Conservation (phyloP, 1,140 invertebrate species). For the Saccostrea echinata region DNA sequence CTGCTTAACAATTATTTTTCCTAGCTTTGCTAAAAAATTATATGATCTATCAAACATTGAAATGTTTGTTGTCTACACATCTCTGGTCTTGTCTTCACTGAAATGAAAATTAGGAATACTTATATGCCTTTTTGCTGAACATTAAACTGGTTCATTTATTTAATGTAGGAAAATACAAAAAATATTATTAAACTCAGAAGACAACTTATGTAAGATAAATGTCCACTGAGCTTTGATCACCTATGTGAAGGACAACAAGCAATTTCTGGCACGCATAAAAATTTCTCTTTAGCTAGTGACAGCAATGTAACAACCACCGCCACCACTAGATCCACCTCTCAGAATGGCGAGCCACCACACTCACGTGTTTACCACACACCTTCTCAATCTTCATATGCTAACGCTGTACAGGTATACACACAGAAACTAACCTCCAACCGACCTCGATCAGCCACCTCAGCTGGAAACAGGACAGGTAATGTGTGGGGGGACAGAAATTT, state of each 20-base stretch:
- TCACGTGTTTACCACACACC: constrained; percentile 53
- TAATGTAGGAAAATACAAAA: constrained; percentile 24
- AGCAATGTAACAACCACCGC: constrained; percentile 4
- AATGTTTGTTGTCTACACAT: constrained; percentile 34
- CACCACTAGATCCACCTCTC: constrained; percentile 18
- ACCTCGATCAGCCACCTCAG: constrained; percentile 68
- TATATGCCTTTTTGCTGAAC: not conserved
- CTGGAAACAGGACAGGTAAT: constrained; percentile 63
- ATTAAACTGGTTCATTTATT: not conserved
- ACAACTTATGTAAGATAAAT: not conserved
- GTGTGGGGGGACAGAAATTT: too few relatives aligned
- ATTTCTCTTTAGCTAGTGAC: constrained; percentile 20
- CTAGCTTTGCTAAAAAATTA: not conserved
- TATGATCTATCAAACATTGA: not conserved
- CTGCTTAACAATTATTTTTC: not conserved
- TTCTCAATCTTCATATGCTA: constrained; percentile 70
- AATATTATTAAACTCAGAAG: not conserved
- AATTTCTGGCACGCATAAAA: not conserved
- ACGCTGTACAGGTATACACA: constrained; percentile 75
- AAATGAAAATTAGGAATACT: not conserved
- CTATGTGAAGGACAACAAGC: constrained; percentile 17
- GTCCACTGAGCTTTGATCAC: constrained; percentile 26
- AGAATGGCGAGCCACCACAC: not conserved
- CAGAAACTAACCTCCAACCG: constrained; percentile 68
- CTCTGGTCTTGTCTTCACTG: not conserved